Evolutionary conservation across 2,113 vertebrate species (phyloP), one percentile per base, ranked within the genome.

Genomic region (Leucoraja erinaceus): DNA sequence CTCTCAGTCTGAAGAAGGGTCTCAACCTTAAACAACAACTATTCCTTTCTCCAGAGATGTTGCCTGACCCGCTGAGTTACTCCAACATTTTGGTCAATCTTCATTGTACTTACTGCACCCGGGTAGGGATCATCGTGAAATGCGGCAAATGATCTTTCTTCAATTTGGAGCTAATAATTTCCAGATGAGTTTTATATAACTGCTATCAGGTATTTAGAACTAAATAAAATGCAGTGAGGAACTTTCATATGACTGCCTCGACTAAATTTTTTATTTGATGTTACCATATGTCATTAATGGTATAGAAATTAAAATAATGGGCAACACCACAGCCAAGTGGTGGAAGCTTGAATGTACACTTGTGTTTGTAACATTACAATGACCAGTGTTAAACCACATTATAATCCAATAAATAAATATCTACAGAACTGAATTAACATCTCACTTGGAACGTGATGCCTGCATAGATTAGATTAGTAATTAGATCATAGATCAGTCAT

Each of bases 291-390:
- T n/a, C 25, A 68, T 90, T 12, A n/a, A 68, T 66, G 28, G n/a
- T 33, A 16, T 18, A 72, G 0, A 72, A 9, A 70, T 25, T 22
- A 63, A 91, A 91, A 12, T 74, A 72, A 91, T 91, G 90, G 31
- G 33, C 90, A 91, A 91, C 38, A 91, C 38, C 90, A 5, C 90
- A 72, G 10, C 90, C 90, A 72, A 91, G 90, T 91, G 90, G 90
- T 72, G 22, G 47, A 91, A 47, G 10, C 9, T 28, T 47, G 63
- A 54, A 91, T 72, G 18, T 91, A 68, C 66, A 72, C 31, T 22
- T 72, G 72, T 91, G 9, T 47, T 68, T 25, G 66, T 16, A 47
- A 18, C 38, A 56, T 14, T 18, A 33, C 33, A 56, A 83, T 54
- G 79, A 83, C 47, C 79, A 38, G 47, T 33, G 5, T 33, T 90